These are phyloP conservation scores for Setophaga kirtlandii DNA, from an alignment of 2,113 vertebrate species.

Conservation along the genomic window DNA sequence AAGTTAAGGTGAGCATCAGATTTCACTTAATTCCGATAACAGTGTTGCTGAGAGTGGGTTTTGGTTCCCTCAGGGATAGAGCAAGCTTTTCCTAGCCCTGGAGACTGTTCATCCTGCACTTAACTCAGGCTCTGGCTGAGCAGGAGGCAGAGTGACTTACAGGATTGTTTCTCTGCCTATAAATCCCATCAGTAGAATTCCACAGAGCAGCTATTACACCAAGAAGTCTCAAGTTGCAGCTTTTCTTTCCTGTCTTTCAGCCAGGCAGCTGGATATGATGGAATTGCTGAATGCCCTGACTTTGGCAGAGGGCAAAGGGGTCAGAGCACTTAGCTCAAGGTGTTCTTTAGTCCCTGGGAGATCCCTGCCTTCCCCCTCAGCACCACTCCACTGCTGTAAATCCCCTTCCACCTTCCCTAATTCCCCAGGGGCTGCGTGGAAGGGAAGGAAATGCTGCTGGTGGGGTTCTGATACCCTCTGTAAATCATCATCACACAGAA, in stretches of 20 bases:
- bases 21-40: constrained; percentile 34
- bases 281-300: constrained; percentile 12
- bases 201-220: constrained; percentile 31
- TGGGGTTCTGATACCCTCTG: background rate
- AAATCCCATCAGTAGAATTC: constrained; percentile 55
- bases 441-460: background rate
- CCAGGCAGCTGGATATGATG: constrained; percentile 25
- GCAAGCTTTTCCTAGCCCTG: background rate
- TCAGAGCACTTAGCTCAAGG: constrained; percentile 20
- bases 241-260: constrained; percentile 24
- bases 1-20: background rate
- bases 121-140: constrained; percentile 52
- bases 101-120: constrained; percentile 44
- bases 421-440: background rate
- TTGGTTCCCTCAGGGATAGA: background rate
- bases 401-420: background rate
- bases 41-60: background rate
- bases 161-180: constrained; percentile 47
- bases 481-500: background rate
- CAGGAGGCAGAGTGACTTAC: constrained; percentile 45
- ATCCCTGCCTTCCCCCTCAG: background rate
- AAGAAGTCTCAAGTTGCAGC: constrained; percentile 33
- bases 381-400: background rate
- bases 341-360: background rate
- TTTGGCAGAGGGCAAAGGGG: constrained; percentile 23